Conservation (phyloP, 2,888 invertebrate species). For the Drosophila emarginata region DNA sequence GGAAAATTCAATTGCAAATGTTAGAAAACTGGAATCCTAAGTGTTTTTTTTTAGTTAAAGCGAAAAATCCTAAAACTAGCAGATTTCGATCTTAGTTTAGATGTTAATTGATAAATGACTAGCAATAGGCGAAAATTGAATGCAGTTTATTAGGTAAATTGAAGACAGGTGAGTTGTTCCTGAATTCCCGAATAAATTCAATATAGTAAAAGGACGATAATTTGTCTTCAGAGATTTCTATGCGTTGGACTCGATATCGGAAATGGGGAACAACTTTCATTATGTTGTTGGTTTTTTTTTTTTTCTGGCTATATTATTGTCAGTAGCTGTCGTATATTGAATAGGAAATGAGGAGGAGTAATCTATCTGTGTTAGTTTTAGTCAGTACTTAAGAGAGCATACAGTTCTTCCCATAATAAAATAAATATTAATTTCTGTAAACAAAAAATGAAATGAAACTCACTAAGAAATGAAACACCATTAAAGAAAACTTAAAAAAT, state of each 20-base stretch:
- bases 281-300: background rate
- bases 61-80: background rate
- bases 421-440: background rate
- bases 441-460: background rate
- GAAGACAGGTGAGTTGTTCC: background rate
- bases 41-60: background rate
- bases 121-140: background rate
- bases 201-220: too few relatives aligned
- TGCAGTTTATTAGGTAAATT: background rate
- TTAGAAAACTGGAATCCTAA: background rate
- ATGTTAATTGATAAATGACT: background rate
- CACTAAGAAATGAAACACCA: slow-evolving; percentile 5
- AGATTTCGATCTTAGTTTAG: background rate
- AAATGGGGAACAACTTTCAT: too few relatives aligned
- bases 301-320: background rate
- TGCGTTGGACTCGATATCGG: too few relatives aligned
- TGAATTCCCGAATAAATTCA: too few relatives aligned
- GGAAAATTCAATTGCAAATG: background rate
- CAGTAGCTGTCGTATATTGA: background rate
- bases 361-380: background rate
- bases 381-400: slow-evolving; percentile 1
- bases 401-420: background rate
- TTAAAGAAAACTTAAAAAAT: background rate
- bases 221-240: too few relatives aligned
- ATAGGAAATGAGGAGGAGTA: background rate